These are phyloP conservation scores for Sesamia nonagrioides DNA, from an alignment of 1,140 invertebrate genomes.

Conservation along the genomic window DNA sequence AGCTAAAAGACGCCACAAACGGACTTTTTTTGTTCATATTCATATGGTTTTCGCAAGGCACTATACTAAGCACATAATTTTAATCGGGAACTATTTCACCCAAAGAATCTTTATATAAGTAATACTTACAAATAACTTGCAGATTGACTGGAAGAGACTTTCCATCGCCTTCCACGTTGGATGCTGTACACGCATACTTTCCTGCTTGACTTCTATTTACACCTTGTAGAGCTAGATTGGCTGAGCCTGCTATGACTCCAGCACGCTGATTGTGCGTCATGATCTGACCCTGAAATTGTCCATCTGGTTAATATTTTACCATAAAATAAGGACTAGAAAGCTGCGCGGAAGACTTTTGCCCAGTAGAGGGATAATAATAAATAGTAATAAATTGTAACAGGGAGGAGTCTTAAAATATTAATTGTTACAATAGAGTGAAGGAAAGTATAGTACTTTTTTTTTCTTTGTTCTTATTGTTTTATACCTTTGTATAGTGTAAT, in stretches of 20 bases:
- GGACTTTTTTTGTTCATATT: no score
- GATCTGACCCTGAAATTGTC: conserved; percentile 90
- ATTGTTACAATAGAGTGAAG: no score
- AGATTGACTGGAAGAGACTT: conserved; percentile 37
- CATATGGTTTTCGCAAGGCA: no score
- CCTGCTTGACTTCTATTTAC: conserved; percentile 45
- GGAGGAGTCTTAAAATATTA: no score
- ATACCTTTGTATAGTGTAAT: no score
- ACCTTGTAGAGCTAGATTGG: conserved; percentile 87
- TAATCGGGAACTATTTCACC: no score
- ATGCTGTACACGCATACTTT: conserved; percentile 50
- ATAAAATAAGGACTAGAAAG: neutral
- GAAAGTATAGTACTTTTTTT: no score
- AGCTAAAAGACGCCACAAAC: no score
- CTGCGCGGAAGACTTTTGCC: neutral
- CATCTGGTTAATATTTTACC: conserved; percentile 35
- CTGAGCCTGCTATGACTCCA: conserved; percentile 94
- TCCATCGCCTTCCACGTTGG: conserved; percentile 49
- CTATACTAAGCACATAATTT: no score
- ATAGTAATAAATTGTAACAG: no score
- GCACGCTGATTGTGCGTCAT: conserved; percentile 94
- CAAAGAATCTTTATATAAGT: neutral
- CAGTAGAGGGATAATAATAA: no score
- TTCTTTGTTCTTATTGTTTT: no score
- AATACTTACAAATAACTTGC: conserved; percentile 50